phyloP scores from a whole-genome alignment of 92 coral and sea anemone species.

The Porites divaricata region DNA sequence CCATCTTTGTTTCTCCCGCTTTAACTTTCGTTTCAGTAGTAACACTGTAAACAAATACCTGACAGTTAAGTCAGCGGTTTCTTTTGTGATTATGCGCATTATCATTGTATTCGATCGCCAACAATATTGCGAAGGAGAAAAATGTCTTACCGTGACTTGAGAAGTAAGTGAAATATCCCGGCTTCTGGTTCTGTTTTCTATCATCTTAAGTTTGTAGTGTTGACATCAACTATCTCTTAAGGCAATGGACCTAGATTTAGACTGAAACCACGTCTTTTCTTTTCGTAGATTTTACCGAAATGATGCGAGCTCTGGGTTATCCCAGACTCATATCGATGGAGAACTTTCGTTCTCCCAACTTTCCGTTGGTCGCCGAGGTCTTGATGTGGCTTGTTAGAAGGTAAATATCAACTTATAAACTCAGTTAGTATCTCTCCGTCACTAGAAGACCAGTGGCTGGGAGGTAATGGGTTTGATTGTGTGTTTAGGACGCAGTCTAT shows the following conservation, averaged over 20 bases:
- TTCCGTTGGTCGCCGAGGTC: constrained; percentile 97
- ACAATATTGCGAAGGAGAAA: constrained; percentile 21
- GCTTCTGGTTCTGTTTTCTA: background rate
- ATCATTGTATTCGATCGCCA: background rate
- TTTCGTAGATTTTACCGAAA: constrained; percentile 94
- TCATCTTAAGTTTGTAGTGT: background rate
- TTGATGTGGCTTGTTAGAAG: constrained; percentile 96
- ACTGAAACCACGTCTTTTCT: constrained; percentile 8
- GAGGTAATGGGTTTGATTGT: no score
- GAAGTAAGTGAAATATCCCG: constrained; percentile 78
- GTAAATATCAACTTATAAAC: constrained; percentile 32
- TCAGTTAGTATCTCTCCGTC: no score
- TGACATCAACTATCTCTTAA: background rate
- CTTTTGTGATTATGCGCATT: constrained; percentile 75
- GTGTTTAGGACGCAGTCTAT: no score
- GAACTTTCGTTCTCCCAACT: constrained; percentile 98
- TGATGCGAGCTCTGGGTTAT: constrained; percentile 99
- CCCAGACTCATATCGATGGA: constrained; percentile 99
- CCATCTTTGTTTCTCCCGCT: constrained; percentile 67
- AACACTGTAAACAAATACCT: constrained; percentile 53
- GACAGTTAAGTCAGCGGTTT: constrained; percentile 70
- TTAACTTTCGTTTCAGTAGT: constrained; percentile 62
- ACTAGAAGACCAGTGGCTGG: no score
- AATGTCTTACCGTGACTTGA: constrained; percentile 97
- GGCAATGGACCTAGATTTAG: background rate